Evolutionary conservation across 2,888 invertebrate genomes (phyloP).

Genomic region (Slavum lentiscoides): DNA sequence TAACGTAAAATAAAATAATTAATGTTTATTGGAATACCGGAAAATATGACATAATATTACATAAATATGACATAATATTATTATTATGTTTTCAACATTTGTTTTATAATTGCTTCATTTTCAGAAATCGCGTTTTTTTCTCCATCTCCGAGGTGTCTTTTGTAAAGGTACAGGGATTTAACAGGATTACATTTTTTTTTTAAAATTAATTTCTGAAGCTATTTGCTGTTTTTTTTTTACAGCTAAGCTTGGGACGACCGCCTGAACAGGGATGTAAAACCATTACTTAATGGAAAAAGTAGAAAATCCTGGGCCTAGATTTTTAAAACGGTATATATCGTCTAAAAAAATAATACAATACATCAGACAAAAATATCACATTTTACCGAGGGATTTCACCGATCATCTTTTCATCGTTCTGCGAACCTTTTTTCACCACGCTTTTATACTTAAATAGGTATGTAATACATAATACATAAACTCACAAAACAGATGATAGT

Average conservation of each 20-base stretch:
- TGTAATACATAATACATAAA: neutral
- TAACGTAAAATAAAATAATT: neutral
- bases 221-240: neutral
- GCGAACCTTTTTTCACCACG: constrained; percentile 1
- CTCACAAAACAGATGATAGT: neutral
- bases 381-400: constrained; percentile 25
- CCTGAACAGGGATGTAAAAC: neutral
- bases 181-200: constrained; percentile 28
- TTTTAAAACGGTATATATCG: constrained; percentile 20
- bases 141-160: neutral
- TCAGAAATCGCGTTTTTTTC: neutral
- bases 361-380: constrained; percentile 21
- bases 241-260: neutral
- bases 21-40: neutral
- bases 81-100: neutral
- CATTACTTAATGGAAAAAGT: constrained; percentile 39
- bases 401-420: constrained; percentile 21
- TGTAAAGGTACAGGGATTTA: neutral
- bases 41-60: too few species aligned
- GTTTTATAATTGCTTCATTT: neutral
- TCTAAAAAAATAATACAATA: constrained; percentile 7
- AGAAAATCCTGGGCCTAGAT: constrained; percentile 15
- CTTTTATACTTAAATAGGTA: neutral
- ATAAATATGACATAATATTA: too few species aligned
- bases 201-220: constrained; percentile 33